Conservation (phyloP, 2,888 invertebrate genomes). For the Kuschelorhynchus macadamiae region DNA sequence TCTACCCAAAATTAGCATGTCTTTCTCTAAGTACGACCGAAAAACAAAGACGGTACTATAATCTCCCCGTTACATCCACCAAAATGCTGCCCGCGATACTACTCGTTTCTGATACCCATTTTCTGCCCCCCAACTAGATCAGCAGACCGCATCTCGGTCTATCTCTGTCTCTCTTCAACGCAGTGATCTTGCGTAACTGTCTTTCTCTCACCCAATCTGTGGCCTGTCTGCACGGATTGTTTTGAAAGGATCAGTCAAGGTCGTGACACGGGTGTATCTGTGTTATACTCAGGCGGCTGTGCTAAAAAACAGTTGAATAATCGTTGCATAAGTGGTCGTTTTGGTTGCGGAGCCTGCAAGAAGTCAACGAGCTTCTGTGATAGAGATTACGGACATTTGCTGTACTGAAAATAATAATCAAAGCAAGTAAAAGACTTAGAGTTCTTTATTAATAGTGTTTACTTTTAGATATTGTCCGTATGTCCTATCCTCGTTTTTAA, state of each 20-base stretch:
- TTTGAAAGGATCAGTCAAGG: slow-evolving; percentile 28
- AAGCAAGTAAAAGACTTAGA: neutral
- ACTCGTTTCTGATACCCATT: neutral
- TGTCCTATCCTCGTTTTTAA: too few relatives aligned
- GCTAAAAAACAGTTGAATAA: slow-evolving; percentile 25
- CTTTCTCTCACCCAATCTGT: slow-evolving; percentile 9
- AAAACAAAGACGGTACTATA: slow-evolving; percentile 3
- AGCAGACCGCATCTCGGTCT: neutral
- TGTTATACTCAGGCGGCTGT: slow-evolving; percentile 20
- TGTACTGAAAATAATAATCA: too few relatives aligned
- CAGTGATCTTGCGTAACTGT: neutral
- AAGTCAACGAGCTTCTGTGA: slow-evolving; percentile 12
- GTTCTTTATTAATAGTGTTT: neutral
- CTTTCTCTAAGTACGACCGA: slow-evolving; percentile 3
- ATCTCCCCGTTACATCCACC: neutral
- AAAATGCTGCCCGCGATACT: neutral
- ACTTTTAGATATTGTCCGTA: too few relatives aligned
- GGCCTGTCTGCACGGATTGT: slow-evolving; percentile 10
- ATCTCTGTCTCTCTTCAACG: neutral
- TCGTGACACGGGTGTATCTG: slow-evolving; percentile 21
- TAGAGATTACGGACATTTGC: neutral
- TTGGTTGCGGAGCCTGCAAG: slow-evolving; percentile 9
- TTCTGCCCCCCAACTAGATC: neutral
- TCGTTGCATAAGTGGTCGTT: slow-evolving; percentile 6
- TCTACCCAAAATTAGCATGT: neutral